Evolutionary conservation across 1,140 invertebrate species (phyloP), one percentile per base, ranked within the genome.

Genomic region (Drosophila repletoides): DNA sequence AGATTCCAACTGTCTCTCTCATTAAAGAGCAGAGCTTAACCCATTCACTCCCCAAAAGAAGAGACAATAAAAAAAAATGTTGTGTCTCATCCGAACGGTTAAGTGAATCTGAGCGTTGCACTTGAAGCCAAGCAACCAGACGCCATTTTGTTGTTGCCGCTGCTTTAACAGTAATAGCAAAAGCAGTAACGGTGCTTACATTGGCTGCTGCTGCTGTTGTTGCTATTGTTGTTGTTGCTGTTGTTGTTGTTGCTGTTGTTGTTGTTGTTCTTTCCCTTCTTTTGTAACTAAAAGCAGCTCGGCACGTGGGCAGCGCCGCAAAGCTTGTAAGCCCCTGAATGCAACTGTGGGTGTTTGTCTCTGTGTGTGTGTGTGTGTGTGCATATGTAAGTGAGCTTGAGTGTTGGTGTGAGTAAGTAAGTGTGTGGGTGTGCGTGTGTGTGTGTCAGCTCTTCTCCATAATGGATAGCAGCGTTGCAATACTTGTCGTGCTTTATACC

Each of bases 71-170:
- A n/a, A n/a, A n/a, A n/a, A n/a, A n/a, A n/a, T n/a, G n/a, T n/a
- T n/a, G n/a, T n/a, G n/a, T n/a, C n/a, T n/a, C n/a, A n/a, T n/a
- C n/a, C n/a, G n/a, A n/a, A 10, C 31, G 45, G 45, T 56, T 69
- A 64, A 75, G 72, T 75, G 72, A 70, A 75, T 75, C 65, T 75
- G 48, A 75, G 72, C 72, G 49, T 43, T 59, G 58, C 72, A 75
- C 72, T 75, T 61, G n/a, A 69, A 75, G 65, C 64, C 49, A 74
- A 53, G 34, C 72, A 74, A 53, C 31, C 72, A 56, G 72, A 58
- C 67, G 72, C 72, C 55, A 40, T 53, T 58, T 36, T 63, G 59
- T 53, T 48, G 17, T 53, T 68, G 14, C 31, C 33, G 28, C 28
- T 12, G 48, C 15, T 19, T n/a, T 41, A 21, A 41, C 38, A 41